These are phyloP conservation scores for Zonitis immaculata DNA, from an alignment of 2,888 invertebrate genomes.

Conservation along the genomic window DNA sequence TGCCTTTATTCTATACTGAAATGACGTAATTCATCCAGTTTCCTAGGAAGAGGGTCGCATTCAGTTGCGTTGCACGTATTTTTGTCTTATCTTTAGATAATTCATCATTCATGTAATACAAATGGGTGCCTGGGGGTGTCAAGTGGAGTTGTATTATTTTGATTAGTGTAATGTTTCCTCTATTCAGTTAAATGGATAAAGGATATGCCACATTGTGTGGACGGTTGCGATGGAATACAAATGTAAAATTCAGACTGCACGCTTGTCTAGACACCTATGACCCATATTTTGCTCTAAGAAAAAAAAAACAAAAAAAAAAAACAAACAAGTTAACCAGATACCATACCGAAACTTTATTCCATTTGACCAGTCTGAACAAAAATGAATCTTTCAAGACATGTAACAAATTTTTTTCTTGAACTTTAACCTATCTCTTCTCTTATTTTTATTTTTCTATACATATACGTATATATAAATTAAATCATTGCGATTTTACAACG, in stretches of 20 bases:
- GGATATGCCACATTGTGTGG: slow-evolving; percentile 38
- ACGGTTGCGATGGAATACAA: slow-evolving; percentile 38
- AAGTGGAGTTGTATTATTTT: slow-evolving; percentile 42
- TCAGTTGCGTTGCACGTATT: slow-evolving; percentile 42
- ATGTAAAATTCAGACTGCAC: slow-evolving; percentile 29
- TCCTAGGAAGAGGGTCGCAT: slow-evolving; percentile 29
- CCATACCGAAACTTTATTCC: too few relatives aligned
- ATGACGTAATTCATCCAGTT: slow-evolving; percentile 22
- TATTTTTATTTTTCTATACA: too few relatives aligned
- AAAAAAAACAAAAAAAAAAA: neutral
- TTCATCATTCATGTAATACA: slow-evolving; percentile 44
- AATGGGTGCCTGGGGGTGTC: slow-evolving; percentile 39
- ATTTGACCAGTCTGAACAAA: too few relatives aligned
- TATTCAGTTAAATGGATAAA: slow-evolving; percentile 40
- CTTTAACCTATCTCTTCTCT: too few relatives aligned
- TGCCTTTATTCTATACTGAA: slow-evolving; percentile 3
- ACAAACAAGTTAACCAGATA: too few relatives aligned
- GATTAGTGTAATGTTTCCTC: slow-evolving; percentile 43
- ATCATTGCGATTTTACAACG: neutral
- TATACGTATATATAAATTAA: too few relatives aligned
- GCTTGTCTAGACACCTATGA: slow-evolving; percentile 1
- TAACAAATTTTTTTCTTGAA: too few relatives aligned
- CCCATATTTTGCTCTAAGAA: neutral
- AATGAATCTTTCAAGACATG: too few relatives aligned
- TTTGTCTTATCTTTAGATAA: slow-evolving; percentile 43